Base-by-base conservation (phyloP, 2,888 invertebrate genomes). In the Drosophila leonis region DNA sequence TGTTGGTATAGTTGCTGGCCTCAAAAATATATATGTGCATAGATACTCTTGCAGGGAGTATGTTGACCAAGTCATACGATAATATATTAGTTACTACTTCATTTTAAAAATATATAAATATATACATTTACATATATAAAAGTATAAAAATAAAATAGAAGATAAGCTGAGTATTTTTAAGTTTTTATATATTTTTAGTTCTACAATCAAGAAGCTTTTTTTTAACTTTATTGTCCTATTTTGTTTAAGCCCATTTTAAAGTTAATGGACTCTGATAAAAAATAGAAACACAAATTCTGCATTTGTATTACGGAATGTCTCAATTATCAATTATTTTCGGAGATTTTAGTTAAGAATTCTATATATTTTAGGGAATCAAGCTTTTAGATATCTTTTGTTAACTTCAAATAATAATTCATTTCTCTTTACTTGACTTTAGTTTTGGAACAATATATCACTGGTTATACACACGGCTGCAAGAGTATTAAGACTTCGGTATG, bases 1-100 rank as follows among this genome's bases (percentile, higher is more conserved):
- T 63, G 70, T 77, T 64, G 56, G 42, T 49, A 60, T 73, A 56
- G 75, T 52, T 74, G 75, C 49, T 78, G 42, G 56, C 69, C 60
- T 78, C 59, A 37, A 15, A 52, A 24, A 27, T 27, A 27, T 37
- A 24, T 0, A 35, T 10, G 24, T 10, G 24, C 5, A 27, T 2
- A 27, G 1, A 57, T 73, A 68, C 78, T 3, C 75, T 68, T 72
- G 65, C 52, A 68, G 33, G 24, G 20, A 7, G 31, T 41, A 37
- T 24, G 13, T 4, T 2, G 42, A 39, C 33, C 56, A 44, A 41
- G 35, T 66, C 60, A 57, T 46, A 9, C 6, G 12, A 27, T 18
- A 18, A 35, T 35, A 35, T 7, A n/a, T n/a, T 39, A 39, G 39
- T n/a, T 37, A 37, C 33, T 35, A 35, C n/a, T n/a, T n/a, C n/a